Percentiles rank a stretch among this genome's conserved stretches.
phyloP scores from a whole-genome alignment of 2,113 vertebrate genomes.

The Herpetotheres cachinnans region DNA sequence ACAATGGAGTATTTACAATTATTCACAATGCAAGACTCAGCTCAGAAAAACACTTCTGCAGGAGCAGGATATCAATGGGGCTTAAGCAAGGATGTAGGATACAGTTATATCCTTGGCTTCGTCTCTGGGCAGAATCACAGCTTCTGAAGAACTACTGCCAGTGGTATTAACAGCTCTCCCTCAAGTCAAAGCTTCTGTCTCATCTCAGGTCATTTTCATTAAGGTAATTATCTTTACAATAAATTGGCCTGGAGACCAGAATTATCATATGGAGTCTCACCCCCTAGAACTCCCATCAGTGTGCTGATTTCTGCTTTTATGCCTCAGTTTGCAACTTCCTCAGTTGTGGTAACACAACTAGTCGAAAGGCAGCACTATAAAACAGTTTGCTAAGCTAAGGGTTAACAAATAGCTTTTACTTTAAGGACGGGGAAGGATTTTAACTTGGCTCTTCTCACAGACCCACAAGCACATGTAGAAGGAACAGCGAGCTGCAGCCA shows the following conservation, averaged over 20 bases:
- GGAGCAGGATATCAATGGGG: background rate
- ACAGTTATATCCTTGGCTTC: background rate
- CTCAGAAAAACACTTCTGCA: background rate
- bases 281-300: background rate
- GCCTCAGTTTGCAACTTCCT: background rate
- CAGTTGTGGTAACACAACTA: background rate
- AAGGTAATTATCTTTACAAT: background rate
- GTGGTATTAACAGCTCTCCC: background rate
- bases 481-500: background rate
- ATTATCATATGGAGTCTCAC: background rate
- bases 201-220: background rate
- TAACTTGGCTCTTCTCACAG: background rate
- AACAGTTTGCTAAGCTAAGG: background rate
- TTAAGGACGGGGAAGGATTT: background rate
- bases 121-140: background rate
- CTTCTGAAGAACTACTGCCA: background rate
- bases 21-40: background rate
- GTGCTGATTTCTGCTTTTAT: background rate
- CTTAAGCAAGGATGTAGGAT: background rate
- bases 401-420: background rate
- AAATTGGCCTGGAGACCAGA: background rate
- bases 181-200: background rate
- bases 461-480: background rate
- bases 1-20: background rate
- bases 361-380: background rate